phyloP scores from a whole-genome alignment of 2,888 invertebrate genomes.

The Nasonia oneida region DNA sequence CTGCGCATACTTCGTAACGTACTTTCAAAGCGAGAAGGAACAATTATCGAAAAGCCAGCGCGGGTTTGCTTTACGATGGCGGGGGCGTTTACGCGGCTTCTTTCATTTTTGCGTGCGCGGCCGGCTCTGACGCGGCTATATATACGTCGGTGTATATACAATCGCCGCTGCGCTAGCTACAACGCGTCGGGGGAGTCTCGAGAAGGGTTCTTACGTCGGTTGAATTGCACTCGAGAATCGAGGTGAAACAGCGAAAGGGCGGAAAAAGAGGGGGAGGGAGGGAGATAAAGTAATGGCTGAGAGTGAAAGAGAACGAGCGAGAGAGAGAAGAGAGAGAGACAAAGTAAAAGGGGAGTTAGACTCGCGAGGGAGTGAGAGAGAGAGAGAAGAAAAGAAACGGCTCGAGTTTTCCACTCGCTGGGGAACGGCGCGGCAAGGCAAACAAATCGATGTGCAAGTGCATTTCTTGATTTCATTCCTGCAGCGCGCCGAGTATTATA shows the following conservation, averaged over 20 bases:
- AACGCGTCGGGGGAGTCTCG: constrained; percentile 61
- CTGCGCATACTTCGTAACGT: neutral
- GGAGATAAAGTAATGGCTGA: constrained; percentile 52
- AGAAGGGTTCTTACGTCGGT: constrained; percentile 71
- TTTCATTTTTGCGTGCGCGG: constrained; percentile 53
- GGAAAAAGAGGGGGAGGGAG: constrained; percentile 26
- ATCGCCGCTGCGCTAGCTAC: constrained; percentile 10
- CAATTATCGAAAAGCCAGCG: neutral
- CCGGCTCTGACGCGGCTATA: no score
- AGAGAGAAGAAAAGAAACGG: constrained; percentile 47
- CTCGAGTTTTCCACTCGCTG: constrained; percentile 56
- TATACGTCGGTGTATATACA: neutral
- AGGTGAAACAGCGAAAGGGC: constrained; percentile 62
- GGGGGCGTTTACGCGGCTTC: constrained; percentile 41
- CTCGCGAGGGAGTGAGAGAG: neutral
- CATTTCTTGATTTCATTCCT: constrained; percentile 71
- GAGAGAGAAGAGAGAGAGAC: constrained; percentile 46
- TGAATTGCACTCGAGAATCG: constrained; percentile 67
- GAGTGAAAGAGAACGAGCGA: neutral
- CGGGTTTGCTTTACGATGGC: constrained; percentile 32
- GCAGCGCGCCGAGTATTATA: constrained; percentile 25
- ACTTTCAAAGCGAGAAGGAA: neutral
- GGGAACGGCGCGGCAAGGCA: constrained; percentile 65
- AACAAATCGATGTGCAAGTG: constrained; percentile 74
- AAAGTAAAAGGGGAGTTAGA: constrained; percentile 17